phyloP scores from a whole-genome alignment of 2,888 invertebrate species.

The Drosophila stalkeri region DNA sequence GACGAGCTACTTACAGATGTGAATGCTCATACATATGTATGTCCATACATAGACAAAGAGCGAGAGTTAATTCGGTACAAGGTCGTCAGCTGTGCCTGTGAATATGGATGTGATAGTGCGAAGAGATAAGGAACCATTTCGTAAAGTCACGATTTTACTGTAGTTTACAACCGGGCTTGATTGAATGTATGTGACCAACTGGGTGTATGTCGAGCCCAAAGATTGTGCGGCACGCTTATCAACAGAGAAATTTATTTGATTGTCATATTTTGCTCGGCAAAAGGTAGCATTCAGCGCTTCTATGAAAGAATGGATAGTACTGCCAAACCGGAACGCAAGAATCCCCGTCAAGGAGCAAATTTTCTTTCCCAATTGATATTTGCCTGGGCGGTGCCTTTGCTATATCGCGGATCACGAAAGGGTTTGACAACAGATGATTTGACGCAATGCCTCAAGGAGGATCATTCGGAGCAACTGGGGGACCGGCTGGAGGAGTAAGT shows the following conservation, averaged over 20 bases:
- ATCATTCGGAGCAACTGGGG: conserved; percentile 85
- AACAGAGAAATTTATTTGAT: conserved; percentile 13
- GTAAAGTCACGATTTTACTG: conserved; percentile 12
- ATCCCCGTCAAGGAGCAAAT: conserved; percentile 83
- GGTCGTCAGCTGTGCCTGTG: conserved; percentile 22
- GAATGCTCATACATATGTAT: too few relatives aligned
- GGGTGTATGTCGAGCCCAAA: conserved; percentile 1
- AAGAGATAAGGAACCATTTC: conserved; percentile 38
- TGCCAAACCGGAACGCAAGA: conserved; percentile 82
- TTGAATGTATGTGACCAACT: conserved; percentile 8
- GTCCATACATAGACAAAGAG: background rate
- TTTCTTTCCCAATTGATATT: conserved; percentile 84
- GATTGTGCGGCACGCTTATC: conserved; percentile 26
- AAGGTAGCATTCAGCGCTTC: conserved; percentile 12
- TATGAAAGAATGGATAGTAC: conserved; percentile 83
- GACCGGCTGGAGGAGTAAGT: conserved; percentile 84
- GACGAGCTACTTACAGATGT: conserved; percentile 9
- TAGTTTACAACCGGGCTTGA: conserved; percentile 15
- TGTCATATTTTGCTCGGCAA: conserved; percentile 9
- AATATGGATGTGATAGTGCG: conserved; percentile 4
- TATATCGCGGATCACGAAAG: conserved; percentile 80
- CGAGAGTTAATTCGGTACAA: conserved; percentile 32
- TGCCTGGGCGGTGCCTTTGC: conserved; percentile 83
- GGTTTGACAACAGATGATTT: conserved; percentile 88
- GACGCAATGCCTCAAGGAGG: conserved; percentile 88